Conservation (phyloP, 2,797 vertebrate species). For the Knipowitschia caucasica region DNA sequence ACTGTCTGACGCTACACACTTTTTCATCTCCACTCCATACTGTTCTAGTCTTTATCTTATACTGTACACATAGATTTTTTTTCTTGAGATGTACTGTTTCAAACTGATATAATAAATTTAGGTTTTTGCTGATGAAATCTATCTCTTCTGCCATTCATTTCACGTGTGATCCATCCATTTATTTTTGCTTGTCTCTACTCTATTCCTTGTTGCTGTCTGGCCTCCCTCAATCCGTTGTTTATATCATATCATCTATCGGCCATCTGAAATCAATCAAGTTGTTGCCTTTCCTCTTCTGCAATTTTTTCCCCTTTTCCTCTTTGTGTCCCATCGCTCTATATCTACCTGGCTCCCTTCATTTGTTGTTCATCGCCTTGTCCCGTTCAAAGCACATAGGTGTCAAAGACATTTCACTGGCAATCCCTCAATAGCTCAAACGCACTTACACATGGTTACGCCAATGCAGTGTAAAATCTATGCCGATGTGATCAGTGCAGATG, state of each 20-base stretch:
- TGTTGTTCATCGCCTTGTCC: slow-evolving; percentile 17
- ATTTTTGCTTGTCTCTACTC: slow-evolving; percentile 35
- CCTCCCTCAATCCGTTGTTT: slow-evolving; percentile 38
- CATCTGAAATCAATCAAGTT: slow-evolving; percentile 66
- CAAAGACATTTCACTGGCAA: slow-evolving; percentile 69
- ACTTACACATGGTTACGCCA: slow-evolving; percentile 33
- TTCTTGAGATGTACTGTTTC: slow-evolving; percentile 43
- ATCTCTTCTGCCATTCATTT: slow-evolving; percentile 15
- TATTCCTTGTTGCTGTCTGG: slow-evolving; percentile 14
- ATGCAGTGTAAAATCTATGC: slow-evolving; percentile 72
- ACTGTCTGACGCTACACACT: slow-evolving; percentile 81
- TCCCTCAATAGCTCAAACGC: slow-evolving; percentile 59
- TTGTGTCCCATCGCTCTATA: slow-evolving; percentile 15
- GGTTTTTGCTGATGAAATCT: slow-evolving; percentile 10
- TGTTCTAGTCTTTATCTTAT: slow-evolving; percentile 12
- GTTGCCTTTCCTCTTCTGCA: slow-evolving; percentile 34
- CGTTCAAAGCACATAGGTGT: slow-evolving; percentile 63
- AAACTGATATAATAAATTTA: slow-evolving; percentile 66
- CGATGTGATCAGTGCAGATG: slow-evolving; percentile 74
- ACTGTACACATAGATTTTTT: slow-evolving; percentile 1
- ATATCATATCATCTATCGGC: slow-evolving; percentile 63
- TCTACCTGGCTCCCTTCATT: slow-evolving; percentile 30
- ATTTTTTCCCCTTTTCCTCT: slow-evolving; percentile 10
- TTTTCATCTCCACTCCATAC: slow-evolving; percentile 64
- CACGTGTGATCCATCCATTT: slow-evolving; percentile 36